Evolutionary conservation across 92 coral and sea anemone genomes (phyloP).

Genomic region (Phenganax subtilis): DNA sequence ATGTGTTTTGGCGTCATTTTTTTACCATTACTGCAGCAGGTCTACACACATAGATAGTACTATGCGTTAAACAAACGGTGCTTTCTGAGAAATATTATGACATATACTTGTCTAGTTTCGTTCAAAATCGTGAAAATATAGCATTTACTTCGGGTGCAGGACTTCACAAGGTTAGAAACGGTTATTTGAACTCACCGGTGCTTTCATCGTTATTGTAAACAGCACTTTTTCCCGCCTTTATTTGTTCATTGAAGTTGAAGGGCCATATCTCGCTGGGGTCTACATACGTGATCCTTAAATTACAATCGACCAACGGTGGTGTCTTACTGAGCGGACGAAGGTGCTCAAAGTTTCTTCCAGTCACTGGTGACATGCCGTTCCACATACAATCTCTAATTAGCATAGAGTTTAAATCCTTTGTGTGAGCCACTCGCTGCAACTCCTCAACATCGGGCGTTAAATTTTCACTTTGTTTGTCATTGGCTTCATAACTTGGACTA

Average conservation of each 20-base stretch:
- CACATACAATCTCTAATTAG: conserved; percentile 99
- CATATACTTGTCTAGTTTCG: conserved; percentile 9
- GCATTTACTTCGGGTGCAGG: too few species aligned
- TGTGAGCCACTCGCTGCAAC: background rate
- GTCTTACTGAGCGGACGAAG: conserved; percentile 78
- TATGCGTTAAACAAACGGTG: background rate
- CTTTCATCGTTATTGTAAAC: conserved; percentile 68
- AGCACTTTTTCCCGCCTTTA: conserved; percentile 53
- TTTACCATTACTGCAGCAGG: conserved; percentile 1
- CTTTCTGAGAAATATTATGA: conserved; percentile 41
- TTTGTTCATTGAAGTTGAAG: conserved; percentile 64
- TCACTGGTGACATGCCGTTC: conserved; percentile 87
- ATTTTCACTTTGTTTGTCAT: background rate
- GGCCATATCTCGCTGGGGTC: conserved; percentile 98
- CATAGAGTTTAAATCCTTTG: conserved; percentile 77
- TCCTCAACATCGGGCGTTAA: conserved; percentile 10
- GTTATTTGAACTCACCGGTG: conserved; percentile 32
- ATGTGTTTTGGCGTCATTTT: background rate
- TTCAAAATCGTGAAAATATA: background rate
- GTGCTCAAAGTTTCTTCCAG: conserved; percentile 59
- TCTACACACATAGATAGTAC: background rate
- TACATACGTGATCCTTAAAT: conserved; percentile 80
- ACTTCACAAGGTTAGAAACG: background rate
- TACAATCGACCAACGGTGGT: conserved; percentile 84
- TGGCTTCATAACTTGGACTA: conserved; percentile 11